Conservation (phyloP, 2,888 invertebrate species). For the Heliothis peltigera region DNA sequence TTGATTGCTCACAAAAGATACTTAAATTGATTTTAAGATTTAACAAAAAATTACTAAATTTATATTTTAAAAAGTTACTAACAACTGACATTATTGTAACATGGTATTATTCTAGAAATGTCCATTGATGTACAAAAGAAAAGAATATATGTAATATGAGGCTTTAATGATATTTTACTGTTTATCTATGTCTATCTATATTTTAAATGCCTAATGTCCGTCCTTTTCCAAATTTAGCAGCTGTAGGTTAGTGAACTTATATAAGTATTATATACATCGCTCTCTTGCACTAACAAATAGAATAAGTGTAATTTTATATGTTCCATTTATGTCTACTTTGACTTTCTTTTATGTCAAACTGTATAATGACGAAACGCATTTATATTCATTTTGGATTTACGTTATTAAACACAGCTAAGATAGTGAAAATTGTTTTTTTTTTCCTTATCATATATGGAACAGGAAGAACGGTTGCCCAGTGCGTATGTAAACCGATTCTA, state of each 20-base stretch:
- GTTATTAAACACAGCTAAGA: conserved; percentile 52
- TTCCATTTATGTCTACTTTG: conserved; percentile 30
- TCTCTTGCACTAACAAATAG: conserved; percentile 57
- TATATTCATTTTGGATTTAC: conserved; percentile 47
- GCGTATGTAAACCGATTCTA: too few species aligned
- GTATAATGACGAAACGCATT: conserved; percentile 57
- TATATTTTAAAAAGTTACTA: conserved; percentile 33
- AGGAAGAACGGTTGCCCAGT: too few species aligned
- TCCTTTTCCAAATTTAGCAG: conserved; percentile 58
- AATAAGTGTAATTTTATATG: conserved; percentile 38
- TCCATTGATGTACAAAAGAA: conserved; percentile 6
- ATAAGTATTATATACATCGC: conserved; percentile 46
- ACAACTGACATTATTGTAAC: conserved; percentile 18
- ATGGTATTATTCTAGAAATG: conserved; percentile 9
- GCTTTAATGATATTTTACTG: conserved; percentile 15
- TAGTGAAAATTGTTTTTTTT: conserved; percentile 18
- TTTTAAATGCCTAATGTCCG: conserved; percentile 51
- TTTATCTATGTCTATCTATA: conserved; percentile 14
- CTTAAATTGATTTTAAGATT: conserved; percentile 72
- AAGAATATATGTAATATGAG: conserved; percentile 12
- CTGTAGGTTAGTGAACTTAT: conserved; percentile 56
- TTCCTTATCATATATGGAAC: neutral
- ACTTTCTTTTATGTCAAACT: conserved; percentile 43
- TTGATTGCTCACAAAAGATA: conserved; percentile 79
- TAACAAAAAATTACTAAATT: conserved; percentile 47